These are phyloP conservation scores for Neosalanx taihuensis DNA, from an alignment of 2,797 vertebrate genomes.

Conservation along the genomic window DNA sequence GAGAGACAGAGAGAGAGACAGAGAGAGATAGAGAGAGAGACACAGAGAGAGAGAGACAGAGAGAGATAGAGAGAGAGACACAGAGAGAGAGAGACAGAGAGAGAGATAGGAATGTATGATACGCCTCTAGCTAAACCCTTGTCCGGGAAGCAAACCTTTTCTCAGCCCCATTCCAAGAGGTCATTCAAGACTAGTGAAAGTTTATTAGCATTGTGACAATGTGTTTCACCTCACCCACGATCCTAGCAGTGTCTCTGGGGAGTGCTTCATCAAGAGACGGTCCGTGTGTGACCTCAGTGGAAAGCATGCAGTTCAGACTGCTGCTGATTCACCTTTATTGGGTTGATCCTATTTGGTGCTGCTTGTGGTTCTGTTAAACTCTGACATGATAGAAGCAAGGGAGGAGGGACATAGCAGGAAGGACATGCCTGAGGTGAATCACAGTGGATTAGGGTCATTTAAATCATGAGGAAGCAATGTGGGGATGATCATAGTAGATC, in stretches of 20 bases:
- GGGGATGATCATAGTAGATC: not conserved
- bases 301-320: not conserved
- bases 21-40: too few species aligned
- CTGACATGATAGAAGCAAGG: too few species aligned
- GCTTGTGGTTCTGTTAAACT: too few species aligned
- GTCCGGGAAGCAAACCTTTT: slow-evolving; percentile 55
- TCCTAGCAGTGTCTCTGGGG: slow-evolving; percentile 39
- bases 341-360: too few species aligned
- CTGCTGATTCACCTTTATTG: too few species aligned
- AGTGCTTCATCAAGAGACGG: slow-evolving; percentile 45
- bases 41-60: too few species aligned
- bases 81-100: not conserved
- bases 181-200: slow-evolving; percentile 49
- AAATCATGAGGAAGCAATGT: not conserved
- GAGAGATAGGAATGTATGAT: slow-evolving; percentile 52
- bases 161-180: slow-evolving; percentile 58
- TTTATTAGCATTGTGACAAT: slow-evolving; percentile 41
- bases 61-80: too few species aligned
- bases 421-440: not conserved
- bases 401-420: not conserved
- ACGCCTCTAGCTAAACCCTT: slow-evolving; percentile 45
- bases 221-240: slow-evolving; percentile 34
- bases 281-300: slow-evolving; percentile 27
- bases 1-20: too few species aligned
- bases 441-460: not conserved